Conservation (phyloP, 2,113 vertebrate species). For the Pterophyllum scalare region DNA sequence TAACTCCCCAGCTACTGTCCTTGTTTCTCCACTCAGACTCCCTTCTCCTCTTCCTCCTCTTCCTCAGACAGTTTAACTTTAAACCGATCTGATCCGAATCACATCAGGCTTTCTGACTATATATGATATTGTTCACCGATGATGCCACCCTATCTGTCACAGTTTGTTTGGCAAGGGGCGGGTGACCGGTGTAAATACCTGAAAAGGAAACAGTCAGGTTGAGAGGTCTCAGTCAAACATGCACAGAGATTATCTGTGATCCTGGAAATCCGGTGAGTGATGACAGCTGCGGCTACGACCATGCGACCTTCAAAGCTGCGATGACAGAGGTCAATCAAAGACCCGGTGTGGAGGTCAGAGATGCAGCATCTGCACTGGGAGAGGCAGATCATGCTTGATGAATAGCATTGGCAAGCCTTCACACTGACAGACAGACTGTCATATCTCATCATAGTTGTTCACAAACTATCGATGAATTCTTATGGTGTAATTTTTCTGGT, state of each 20-base stretch:
- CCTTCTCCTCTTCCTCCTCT: not conserved
- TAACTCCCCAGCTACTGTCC: conserved; percentile 35
- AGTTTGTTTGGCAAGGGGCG: not conserved
- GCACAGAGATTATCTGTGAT: not conserved
- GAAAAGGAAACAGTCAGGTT: conserved; percentile 7
- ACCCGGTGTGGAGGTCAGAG: not conserved
- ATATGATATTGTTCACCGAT: conserved; percentile 11
- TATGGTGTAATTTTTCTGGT: conserved; percentile 5
- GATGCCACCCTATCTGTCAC: conserved; percentile 54
- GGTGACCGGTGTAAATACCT: conserved; percentile 21
- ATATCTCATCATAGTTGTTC: conserved; percentile 5
- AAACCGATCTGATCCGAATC: not conserved
- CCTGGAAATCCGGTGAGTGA: not conserved
- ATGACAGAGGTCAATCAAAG: conserved; percentile 49
- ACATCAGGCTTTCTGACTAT: conserved; percentile 14
- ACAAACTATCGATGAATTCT: conserved; percentile 14
- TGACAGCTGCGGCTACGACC: not conserved
- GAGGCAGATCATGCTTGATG: conserved; percentile 39
- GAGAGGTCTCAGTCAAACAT: conserved; percentile 17
- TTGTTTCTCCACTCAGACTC: conserved; percentile 14
- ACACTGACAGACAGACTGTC: conserved; percentile 47
- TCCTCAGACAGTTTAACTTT: conserved; percentile 30
- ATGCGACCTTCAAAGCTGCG: not conserved
- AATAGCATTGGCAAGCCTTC: not conserved
- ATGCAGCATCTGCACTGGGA: not conserved